Evolutionary conservation across 2,797 vertebrate species (phyloP), one percentile per base, ranked within the genome.

Genomic region (Pteropus rufus): DNA sequence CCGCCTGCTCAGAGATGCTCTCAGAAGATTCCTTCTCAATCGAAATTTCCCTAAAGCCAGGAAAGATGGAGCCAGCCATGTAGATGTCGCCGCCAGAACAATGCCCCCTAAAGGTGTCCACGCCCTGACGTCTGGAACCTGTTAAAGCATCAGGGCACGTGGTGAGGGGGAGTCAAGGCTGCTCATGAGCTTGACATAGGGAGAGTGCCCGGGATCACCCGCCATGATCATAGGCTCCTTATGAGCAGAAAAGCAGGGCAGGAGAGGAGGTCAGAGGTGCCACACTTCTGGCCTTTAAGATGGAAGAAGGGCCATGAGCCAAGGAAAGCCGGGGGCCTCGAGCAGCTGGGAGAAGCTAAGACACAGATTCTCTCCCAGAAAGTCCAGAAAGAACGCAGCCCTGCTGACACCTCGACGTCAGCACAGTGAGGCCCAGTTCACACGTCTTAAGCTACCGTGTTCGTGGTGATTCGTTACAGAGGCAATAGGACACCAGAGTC

Each of bases 111-210:
- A 64, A 91, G 77, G 52, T 2, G n/a, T 5, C 39, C 58, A 12
- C 2, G 2, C 49, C 34, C 44, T 46, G 23, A 77, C 1, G 7
- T 29, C 36, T 19, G 52, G 58, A 54, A 34, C 49, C 31, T 10
- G 5, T 24, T 10, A n/a, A 2, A 3, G 5, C 0, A 0, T 31
- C 15, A 29, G n/a, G 26, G 29, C 5, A 1, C 3, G 10, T 0
- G 0, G 58, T 26, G 75, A 69, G 80, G 44, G 34, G 77, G 3
- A 34, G 52, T 24, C 18, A 16, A 52, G 77, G 34, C 6, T 41
- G 31, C 26, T 23, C 5, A 34, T 23, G 26, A 49, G 21, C 65
- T 44, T 67, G 26, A n/a, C 29, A 12, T 0, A 1, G 23, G 23
- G 58, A 49, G 4, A 60, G 12, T 14, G 26, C 41, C 44, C 12